Base-by-base conservation (phyloP, 2,888 invertebrate genomes). In the Zygogramma bicolorata region DNA sequence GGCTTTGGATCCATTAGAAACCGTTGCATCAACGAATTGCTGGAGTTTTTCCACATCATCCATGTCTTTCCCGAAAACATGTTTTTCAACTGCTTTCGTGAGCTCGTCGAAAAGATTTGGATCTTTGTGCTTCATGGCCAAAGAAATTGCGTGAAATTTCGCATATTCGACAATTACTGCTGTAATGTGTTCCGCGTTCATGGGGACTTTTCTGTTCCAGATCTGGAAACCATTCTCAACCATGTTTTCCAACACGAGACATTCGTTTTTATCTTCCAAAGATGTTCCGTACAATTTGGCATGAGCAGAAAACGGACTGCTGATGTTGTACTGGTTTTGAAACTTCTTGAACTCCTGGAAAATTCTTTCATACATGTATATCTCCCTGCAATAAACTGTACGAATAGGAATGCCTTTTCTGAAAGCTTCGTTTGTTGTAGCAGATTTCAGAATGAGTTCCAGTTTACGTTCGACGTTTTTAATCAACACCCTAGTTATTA, bases 61-160 rank as follows among this genome's bases (percentile, higher is more conserved):
- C 8, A 59, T 27, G 7, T 20, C 25, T 2, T 3, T 8, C 22
- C 31, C 38, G 6, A 46, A 60, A 7, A 60, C 27, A 53, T 22
- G 31, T 22, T 49, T 46, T 10, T 18, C 25, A 8, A 71, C 25
- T 10, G 34, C 13, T 27, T 46, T 40, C 2, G 53, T 61, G 13
- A 81, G 34, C 0, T 75, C 31, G 5, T 76, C 67, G 66, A 79
- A 84, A 22, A 71, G 58, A 59, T 82, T 75, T 3, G 81, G 79
- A 25, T 81, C 62, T 46, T 81, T 77, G 42, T 83, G 74, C 29
- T 77, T 81, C 53, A 85, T 66, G 0, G 82, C 84, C 22, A 81
- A 80, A 5, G 83, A 83, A 3, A 82, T 66, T 1, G 83, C 81
- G 69, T 86, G 85, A 25, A 83, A 81, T 61, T 80, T 82, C 0